A percentile compares a stretch with the other conserved stretches of the same genome.
Evolutionary conservation across 2,113 vertebrate species (phyloP).

Genomic region (Brachirus orientalis): DNA sequence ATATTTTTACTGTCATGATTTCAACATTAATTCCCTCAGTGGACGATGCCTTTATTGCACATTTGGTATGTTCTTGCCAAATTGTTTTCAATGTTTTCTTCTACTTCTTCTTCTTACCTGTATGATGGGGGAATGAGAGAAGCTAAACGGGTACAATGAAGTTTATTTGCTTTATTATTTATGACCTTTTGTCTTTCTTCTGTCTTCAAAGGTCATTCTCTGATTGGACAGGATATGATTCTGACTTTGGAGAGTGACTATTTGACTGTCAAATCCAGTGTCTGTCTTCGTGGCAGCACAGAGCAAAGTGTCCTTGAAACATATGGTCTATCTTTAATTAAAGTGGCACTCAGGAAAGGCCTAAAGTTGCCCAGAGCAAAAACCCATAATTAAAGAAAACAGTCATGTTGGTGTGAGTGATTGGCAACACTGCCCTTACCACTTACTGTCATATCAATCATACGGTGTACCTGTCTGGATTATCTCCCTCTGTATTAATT

Average conservation of each 20-base stretch:
- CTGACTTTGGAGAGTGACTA: conserved; percentile 23
- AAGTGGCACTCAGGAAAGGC: conserved; percentile 15
- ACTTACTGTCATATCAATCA: conserved; percentile 7
- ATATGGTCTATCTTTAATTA: conserved; percentile 57
- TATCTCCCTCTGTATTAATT: too few relatives aligned
- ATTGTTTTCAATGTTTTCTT: too few relatives aligned
- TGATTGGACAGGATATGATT: conserved; percentile 34
- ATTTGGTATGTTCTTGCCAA: background rate
- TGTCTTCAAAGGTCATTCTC: conserved; percentile 49
- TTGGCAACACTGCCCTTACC: conserved; percentile 6
- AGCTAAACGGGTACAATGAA: conserved; percentile 6
- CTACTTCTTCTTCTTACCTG: too few relatives aligned
- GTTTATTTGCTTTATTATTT: conserved; percentile 22
- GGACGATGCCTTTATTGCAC: background rate
- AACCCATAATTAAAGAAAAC: conserved; percentile 13
- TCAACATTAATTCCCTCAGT: background rate
- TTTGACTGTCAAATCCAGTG: conserved; percentile 39
- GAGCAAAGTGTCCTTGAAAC: conserved; percentile 61
- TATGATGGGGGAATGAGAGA: background rate
- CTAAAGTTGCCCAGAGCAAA: conserved; percentile 13
- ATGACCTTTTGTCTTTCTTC: conserved; percentile 50
- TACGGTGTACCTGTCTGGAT: background rate
- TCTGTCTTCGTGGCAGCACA: conserved; percentile 27
- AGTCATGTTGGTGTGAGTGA: conserved; percentile 1
- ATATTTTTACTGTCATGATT: background rate